Conservation (phyloP, 2,797 vertebrate species). For the Peromyscus nudipes region DNA sequence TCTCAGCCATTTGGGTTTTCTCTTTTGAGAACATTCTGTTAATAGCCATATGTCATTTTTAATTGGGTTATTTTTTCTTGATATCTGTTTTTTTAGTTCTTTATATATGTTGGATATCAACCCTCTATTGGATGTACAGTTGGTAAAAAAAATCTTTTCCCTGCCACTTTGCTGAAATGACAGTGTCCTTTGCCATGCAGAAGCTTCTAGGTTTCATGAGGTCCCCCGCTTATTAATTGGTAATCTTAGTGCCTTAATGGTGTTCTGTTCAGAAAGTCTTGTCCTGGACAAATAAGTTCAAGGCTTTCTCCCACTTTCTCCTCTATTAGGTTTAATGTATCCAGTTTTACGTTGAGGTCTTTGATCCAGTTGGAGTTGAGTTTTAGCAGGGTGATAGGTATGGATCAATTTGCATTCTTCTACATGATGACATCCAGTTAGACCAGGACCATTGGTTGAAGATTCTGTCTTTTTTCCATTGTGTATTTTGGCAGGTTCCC, state of each 20-base stretch:
- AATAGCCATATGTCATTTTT: background rate
- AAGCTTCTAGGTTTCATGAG: background rate
- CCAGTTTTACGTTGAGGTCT: background rate
- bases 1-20: background rate
- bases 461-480: too few relatives aligned
- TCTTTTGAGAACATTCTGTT: background rate
- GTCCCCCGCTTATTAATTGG: background rate
- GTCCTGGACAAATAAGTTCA: background rate
- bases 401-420: background rate
- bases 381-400: background rate
- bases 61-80: background rate
- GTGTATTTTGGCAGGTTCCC: background rate
- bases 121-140: background rate
- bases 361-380: background rate
- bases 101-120: background rate
- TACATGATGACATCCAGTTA: background rate
- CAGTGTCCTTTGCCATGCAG: background rate
- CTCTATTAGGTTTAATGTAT: background rate
- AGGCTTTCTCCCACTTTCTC: background rate
- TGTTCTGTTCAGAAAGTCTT: background rate
- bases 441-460: background rate
- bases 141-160: background rate
- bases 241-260: background rate
- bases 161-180: background rate
- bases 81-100: background rate